Evolutionary conservation across 2,888 invertebrate species (phyloP).

Genomic region (Lasioglossum figueresi): DNA sequence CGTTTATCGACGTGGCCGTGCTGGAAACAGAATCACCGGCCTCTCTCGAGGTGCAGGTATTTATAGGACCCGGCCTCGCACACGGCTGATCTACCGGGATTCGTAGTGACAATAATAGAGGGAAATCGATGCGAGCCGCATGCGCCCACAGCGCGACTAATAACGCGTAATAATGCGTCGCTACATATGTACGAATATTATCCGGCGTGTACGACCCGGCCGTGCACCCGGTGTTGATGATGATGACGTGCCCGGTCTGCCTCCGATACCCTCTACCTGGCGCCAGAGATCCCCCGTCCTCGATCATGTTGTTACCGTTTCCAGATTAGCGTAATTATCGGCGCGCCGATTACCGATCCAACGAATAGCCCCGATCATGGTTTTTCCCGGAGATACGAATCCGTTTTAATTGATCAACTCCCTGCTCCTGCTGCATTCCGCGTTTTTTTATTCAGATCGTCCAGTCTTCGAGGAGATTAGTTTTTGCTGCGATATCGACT

Average conservation of each 20-base stretch:
- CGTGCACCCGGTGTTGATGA: slow-evolving; percentile 54
- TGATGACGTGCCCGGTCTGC: slow-evolving; percentile 41
- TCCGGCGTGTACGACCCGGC: slow-evolving; percentile 60
- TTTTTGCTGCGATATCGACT: neutral
- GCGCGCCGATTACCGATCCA: slow-evolving; percentile 58
- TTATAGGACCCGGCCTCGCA: slow-evolving; percentile 46
- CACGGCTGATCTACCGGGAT: slow-evolving; percentile 64
- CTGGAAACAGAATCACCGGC: slow-evolving; percentile 52
- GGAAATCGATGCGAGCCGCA: slow-evolving; percentile 69
- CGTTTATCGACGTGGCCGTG: slow-evolving; percentile 53
- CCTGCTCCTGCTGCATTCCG: neutral
- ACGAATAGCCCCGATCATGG: slow-evolving; percentile 15
- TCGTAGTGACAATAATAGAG: slow-evolving; percentile 70
- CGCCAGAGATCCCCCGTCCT: slow-evolving; percentile 20
- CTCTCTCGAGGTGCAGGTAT: slow-evolving; percentile 55
- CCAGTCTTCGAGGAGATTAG: neutral
- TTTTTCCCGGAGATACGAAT: slow-evolving; percentile 18
- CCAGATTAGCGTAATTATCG: slow-evolving; percentile 71
- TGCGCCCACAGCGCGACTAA: slow-evolving; percentile 60
- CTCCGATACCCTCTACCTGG: slow-evolving; percentile 7
- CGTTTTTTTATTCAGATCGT: neutral
- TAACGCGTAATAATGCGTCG: slow-evolving; percentile 73
- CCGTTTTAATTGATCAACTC: neutral
- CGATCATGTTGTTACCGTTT: slow-evolving; percentile 52
- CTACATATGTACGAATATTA: slow-evolving; percentile 72